phyloP scores from a whole-genome alignment of 1,140 invertebrate species.

The Neodiprion fabricii region DNA sequence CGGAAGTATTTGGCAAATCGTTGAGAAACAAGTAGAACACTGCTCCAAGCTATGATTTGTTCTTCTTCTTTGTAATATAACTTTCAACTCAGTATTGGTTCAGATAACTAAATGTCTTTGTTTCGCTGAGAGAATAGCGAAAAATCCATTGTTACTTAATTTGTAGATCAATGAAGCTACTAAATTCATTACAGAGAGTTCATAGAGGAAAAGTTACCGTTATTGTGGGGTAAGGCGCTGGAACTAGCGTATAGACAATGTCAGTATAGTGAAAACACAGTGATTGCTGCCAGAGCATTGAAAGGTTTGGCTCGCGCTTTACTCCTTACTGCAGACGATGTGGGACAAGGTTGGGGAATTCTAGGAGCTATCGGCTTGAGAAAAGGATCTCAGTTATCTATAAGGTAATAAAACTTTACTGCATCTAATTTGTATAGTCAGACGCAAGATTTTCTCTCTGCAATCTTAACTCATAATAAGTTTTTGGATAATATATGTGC shows the following conservation, averaged over 20 bases:
- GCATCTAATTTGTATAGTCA: not conserved
- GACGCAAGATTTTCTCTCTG: not conserved
- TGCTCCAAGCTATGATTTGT: too few relatives aligned
- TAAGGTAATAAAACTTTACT: conserved; percentile 53
- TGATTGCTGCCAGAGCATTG: conserved; percentile 59
- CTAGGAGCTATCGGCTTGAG: conserved; percentile 71
- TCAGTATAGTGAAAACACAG: conserved; percentile 57
- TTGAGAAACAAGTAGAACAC: too few relatives aligned
- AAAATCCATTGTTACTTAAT: too few relatives aligned
- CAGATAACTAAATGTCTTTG: too few relatives aligned
- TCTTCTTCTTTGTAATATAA: too few relatives aligned
- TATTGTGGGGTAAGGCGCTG: conserved; percentile 67
- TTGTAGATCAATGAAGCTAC: not conserved
- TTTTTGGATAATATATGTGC: too few relatives aligned
- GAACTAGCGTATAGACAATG: conserved; percentile 62
- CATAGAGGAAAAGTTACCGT: conserved; percentile 67
- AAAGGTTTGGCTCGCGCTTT: conserved; percentile 60
- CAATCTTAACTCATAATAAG: not conserved
- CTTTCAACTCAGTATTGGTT: too few relatives aligned
- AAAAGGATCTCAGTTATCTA: conserved; percentile 65
- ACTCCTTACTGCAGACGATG: conserved; percentile 65
- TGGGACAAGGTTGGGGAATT: conserved; percentile 64
- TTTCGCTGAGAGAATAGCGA: too few relatives aligned
- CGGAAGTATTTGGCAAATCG: too few relatives aligned
- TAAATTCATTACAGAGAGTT: conserved; percentile 58